Percentiles rank a stretch among this genome's conserved stretches.
phyloP scores from a whole-genome alignment of 2,797 vertebrate genomes.

The Huso huso region DNA sequence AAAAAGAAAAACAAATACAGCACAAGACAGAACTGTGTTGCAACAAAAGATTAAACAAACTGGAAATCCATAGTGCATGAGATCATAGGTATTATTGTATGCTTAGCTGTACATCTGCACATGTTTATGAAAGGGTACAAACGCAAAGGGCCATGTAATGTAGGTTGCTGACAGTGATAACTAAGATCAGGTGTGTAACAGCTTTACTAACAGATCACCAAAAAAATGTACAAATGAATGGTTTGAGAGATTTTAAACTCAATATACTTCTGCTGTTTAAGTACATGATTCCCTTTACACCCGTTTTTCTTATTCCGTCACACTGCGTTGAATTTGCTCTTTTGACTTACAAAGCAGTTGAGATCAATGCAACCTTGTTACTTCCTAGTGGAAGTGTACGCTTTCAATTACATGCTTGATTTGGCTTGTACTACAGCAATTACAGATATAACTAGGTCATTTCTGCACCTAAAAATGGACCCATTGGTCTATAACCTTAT shows the following conservation, averaged over 20 bases:
- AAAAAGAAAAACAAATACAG: background rate
- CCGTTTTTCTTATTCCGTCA: conserved; percentile 43
- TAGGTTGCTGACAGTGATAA: conserved; percentile 18
- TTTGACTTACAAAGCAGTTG: conserved; percentile 46
- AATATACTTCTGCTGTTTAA: conserved; percentile 22
- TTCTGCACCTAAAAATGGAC: conserved; percentile 62
- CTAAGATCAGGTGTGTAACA: conserved; percentile 4
- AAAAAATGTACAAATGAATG: conserved; percentile 1
- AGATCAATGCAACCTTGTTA: conserved; percentile 30
- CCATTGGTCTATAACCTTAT: conserved; percentile 57
- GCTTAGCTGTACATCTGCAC: conserved; percentile 18
- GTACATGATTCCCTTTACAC: conserved; percentile 55
- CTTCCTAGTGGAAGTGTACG: conserved; percentile 44
- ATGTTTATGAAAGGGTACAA: conserved; percentile 38
- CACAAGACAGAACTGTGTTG: conserved; percentile 12
- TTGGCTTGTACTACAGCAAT: conserved; percentile 63
- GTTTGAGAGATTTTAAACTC: conserved; percentile 1
- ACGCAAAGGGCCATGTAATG: conserved; percentile 39
- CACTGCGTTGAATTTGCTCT: conserved; percentile 35
- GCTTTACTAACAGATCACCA: conserved; percentile 1
- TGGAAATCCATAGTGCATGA: background rate
- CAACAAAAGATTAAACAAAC: background rate
- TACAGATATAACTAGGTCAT: conserved; percentile 65
- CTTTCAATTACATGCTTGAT: conserved; percentile 74
- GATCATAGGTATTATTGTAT: conserved; percentile 1